These are phyloP conservation scores for Drosophila phalerata DNA, from an alignment of 2,888 invertebrate genomes.

Conservation along the genomic window DNA sequence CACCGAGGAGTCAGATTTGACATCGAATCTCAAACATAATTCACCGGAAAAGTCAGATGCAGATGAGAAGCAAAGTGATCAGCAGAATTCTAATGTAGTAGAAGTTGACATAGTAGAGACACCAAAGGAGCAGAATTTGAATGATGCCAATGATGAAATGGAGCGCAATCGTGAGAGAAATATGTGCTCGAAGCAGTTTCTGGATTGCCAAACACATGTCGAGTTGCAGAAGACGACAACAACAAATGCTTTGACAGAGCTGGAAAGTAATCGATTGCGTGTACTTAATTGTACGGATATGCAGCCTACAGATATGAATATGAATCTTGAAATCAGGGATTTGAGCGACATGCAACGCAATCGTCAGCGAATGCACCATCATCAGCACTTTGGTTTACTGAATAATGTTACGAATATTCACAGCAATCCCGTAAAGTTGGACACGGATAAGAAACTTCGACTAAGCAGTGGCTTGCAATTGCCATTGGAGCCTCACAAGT, in stretches of 20 bases:
- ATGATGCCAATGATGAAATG: constrained; percentile 64
- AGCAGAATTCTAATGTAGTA: constrained; percentile 78
- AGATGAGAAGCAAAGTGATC: neutral
- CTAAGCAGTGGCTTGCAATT: constrained; percentile 27
- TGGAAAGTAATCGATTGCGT: constrained; percentile 87
- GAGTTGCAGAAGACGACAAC: neutral
- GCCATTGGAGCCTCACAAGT: constrained; percentile 48
- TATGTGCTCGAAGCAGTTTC: constrained; percentile 53
- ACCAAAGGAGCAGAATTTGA: constrained; percentile 81
- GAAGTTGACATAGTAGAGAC: constrained; percentile 43
- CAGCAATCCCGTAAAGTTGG: neutral
- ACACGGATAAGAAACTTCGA: neutral
- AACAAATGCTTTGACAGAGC: constrained; percentile 82
- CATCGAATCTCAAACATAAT: neutral
- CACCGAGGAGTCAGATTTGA: neutral
- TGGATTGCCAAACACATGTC: constrained; percentile 40
- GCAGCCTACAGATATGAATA: constrained; percentile 63
- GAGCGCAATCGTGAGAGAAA: constrained; percentile 72
- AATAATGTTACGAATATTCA: constrained; percentile 47
- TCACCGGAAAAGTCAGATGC: neutral
- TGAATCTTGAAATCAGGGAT: constrained; percentile 65
- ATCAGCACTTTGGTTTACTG: constrained; percentile 59
- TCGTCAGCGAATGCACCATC: constrained; percentile 83
- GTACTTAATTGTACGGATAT: constrained; percentile 44
- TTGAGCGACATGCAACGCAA: constrained; percentile 84